Conservation (phyloP, 1,140 invertebrate species). For the Sycophaga agraensis region DNA sequence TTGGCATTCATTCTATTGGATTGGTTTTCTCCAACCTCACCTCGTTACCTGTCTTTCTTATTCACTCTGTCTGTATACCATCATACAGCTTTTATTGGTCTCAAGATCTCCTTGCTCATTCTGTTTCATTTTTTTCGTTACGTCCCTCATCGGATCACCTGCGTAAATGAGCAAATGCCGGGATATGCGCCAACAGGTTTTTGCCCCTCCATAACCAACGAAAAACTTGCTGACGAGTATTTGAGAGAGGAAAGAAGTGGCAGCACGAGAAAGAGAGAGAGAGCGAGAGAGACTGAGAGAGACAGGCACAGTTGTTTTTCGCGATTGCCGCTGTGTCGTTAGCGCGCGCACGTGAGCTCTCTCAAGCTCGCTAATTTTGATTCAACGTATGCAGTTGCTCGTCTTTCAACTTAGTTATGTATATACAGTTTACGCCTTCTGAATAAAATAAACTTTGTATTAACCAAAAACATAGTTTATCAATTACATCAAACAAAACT, state of each 20-base stretch:
- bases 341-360: not conserved
- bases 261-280: too few species aligned
- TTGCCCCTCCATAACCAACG: slow-evolving; percentile 6
- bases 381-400: not conserved
- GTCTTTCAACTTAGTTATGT: too few species aligned
- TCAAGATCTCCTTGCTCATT: too few species aligned
- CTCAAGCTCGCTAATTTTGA: not conserved
- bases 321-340: slow-evolving; percentile 8
- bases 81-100: too few species aligned
- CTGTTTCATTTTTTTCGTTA: not conserved
- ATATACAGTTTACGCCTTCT: too few species aligned
- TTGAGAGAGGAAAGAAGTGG: not conserved
- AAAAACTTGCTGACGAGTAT: slow-evolving; percentile 7
- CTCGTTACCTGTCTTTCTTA: not conserved
- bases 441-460: too few species aligned
- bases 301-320: not conserved
- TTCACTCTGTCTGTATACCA: not conserved
- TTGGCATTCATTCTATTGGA: too few species aligned
- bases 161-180: slow-evolving; percentile 18
- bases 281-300: too few species aligned
- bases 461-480: too few species aligned
- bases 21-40: too few species aligned
- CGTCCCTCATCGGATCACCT: slow-evolving; percentile 6
- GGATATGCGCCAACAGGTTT: slow-evolving; percentile 10
- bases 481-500: too few species aligned